Base-by-base conservation (phyloP, 2,113 vertebrate species). In the Plotosus lineatus region DNA sequence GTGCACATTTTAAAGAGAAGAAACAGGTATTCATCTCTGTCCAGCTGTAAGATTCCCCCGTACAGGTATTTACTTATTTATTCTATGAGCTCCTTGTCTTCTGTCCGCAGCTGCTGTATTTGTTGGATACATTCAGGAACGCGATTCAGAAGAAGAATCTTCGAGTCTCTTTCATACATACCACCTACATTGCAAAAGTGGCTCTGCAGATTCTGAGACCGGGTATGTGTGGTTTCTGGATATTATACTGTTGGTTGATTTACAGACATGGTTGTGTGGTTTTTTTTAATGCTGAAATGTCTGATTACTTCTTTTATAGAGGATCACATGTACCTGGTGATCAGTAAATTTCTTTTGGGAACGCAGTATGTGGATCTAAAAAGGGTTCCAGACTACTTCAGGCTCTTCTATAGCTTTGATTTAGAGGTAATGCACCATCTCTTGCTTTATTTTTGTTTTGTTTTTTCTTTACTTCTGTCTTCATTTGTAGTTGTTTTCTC, bases 351-450 rank as follows among this genome's bases (percentile, higher is more conserved):
- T 82, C 94, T 98, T 86, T 90, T 98, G 79, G 93, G 95, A 1
- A 96, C 95, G 5, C 95, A 96, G 75, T 93, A 93, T 85, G 83
- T 99, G 92, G 93, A 98, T 80, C 89, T 97, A 88, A 94, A 86
- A 88, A 95, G 95, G 86, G 92, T 98, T 50, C 97, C 98, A 0
- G 95, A 93, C 28, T 98, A 98, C 93, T 98, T 95, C 90, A 96
- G 94, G 85, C 90, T 98, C 69, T 98, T 99, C 89, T 97, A 95
- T 87, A 95, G 96, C 89, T 96, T 94, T 50, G 95, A 97, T 88
- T 86, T 94, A 0, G 94, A 98, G 96, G 96, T 98, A 92, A 86
- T 69, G 3, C 28, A 26, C 15, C 48, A 10, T 81, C 33, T 46
- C 4, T 40, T 17, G 31, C 12, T 46, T 7, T 50, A 4, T 38